Evolutionary conservation across 2,113 vertebrate species (phyloP).

Genomic region (Rissa tridactyla): DNA sequence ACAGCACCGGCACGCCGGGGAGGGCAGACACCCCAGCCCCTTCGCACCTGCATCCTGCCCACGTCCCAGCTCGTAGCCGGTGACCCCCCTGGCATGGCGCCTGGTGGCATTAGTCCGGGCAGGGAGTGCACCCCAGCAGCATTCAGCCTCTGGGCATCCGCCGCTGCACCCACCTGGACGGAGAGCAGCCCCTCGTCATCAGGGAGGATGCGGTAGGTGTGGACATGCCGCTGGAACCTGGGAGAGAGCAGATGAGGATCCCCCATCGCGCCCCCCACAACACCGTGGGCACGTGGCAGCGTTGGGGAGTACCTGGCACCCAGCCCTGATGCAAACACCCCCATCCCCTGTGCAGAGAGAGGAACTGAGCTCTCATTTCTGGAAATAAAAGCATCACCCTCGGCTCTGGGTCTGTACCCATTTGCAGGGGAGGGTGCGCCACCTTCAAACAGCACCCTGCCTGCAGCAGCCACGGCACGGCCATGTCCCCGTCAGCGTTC

Average conservation of each 20-base stretch:
- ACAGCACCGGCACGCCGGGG: not conserved
- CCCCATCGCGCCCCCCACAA: fast-evolving
- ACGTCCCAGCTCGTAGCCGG: fast-evolving
- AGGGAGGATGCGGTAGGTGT: slow-evolving; percentile 88
- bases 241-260: not conserved
- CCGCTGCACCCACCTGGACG: slow-evolving; percentile 80
- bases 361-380: not conserved
- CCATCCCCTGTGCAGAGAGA: not conserved
- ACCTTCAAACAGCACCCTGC: not conserved
- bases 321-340: not conserved
- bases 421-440: not conserved
- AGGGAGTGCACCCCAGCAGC: not conserved
- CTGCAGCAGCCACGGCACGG: not conserved
- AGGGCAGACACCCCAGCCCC: not conserved
- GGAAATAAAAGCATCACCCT: not conserved
- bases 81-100: not conserved
- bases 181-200: slow-evolving; percentile 83
- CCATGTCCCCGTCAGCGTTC: fast-evolving
- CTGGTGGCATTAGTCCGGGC: not conserved
- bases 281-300: fast-evolving
- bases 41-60: not conserved
- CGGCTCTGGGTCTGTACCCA: not conserved
- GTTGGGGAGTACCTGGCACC: not conserved
- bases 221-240: slow-evolving; percentile 85
- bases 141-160: not conserved